Base-by-base conservation (phyloP, 2,113 vertebrate species). In the Empidonax alnorum region DNA sequence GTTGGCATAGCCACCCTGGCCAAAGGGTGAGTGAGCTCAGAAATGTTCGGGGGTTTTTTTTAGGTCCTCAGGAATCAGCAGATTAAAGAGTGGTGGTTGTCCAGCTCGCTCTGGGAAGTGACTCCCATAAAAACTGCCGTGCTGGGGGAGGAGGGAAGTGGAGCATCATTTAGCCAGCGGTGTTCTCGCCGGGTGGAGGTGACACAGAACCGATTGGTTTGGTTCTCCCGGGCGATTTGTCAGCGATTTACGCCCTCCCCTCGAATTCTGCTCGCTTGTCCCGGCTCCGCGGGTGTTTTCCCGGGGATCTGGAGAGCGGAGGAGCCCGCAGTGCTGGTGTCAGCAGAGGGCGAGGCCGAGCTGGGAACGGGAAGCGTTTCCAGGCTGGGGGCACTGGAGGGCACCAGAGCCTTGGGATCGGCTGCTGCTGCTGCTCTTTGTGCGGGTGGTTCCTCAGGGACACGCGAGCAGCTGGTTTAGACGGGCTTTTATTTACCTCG, bases 1-100 rank as follows among this genome's bases (percentile, higher is more conserved):
- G 98, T 99, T 93, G 99, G 99, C 97, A 99, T 99, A 98, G 99
- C 99, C 96, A 99, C 99, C 13, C 91, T 98, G 96, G 98, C 98
- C 94, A 99, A 99, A 98, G 99, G 99, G 99, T 99, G 96, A 99
- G 99, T 98, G 35, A 35, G 35, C 35, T 35, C 35, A 35, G 35
- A 35, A 35, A 35, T 7, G 35, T 35, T 35, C 7, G 35, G 35
- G 35, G 35, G 35, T 35, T 20, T 72, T 14, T 42, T 42, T 16
- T 41, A 41, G 42, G 15, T 42, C 78, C 59, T 76, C 49, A 61
- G 53, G 31, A 83, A 53, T 56, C 39, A 65, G n/a, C 10, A 65
- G 46, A 47, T 68, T 59, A 72, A 52, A 47, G 73, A 37, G 37
- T 52, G 39, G 23, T 25, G 41, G 59, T 42, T 53, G n/a, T 71